Evolutionary conservation across 2,888 invertebrate species (phyloP), one percentile per base, ranked within the genome.

Genomic region (Papilio protenor): DNA sequence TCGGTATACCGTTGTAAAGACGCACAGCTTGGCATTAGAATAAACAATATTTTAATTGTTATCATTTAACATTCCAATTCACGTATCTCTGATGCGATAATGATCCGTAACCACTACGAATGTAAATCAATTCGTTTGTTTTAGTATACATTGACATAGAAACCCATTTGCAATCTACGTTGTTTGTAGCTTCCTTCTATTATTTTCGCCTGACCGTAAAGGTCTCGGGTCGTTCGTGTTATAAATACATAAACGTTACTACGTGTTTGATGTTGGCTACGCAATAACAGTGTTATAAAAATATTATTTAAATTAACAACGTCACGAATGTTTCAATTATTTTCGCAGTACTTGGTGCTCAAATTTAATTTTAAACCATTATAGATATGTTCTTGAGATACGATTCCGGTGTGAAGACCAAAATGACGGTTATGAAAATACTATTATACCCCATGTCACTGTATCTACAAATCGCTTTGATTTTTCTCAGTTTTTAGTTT

Each of bases 71-170:
- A 74, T 77, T 70, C 57, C 47, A 64, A 69, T 73, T 57, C 66
- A 77, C 73, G 49, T 73, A 61, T 27, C 47, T 18, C 45, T 66
- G 55, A 73, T 33, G n/a, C 55, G 47, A 45, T 73, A 77, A 73
- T 57, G 69, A 81, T 77, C 83, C 83, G 80, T 83, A 83, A 83
- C 85, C 84, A 81, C 81, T 81, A 81, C 80, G 77, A 83, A 87
- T 84, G 86, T 80, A 82, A 83, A 84, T 81, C 84, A 85, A 85
- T 82, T 84, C 81, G 84, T 85, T 84, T 83, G 86, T 85, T 87
- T 85, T 84, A 84, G 82, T 81, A 79, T 84, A 82, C 86, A 88
- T 88, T 87, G 87, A 85, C 86, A 86, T 81, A 81, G 81, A 87
- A 85, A 88, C 86, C 87, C 81, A 81, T 81, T 82, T 81, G 80